phyloP scores from a whole-genome alignment of 2,888 invertebrate species.

The Amblyteles armatorius region DNA sequence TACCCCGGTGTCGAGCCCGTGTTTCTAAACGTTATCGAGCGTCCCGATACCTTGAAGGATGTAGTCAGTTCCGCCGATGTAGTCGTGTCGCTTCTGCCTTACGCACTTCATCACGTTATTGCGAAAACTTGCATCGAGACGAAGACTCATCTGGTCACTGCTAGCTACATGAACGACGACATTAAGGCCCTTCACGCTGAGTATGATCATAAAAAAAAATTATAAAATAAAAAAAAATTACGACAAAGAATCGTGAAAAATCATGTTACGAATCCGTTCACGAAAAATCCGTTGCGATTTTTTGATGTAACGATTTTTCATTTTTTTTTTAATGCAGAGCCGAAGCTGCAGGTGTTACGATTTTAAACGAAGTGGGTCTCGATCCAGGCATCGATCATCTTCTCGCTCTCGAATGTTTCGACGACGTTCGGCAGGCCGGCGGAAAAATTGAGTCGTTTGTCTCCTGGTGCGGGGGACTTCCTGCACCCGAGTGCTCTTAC shows the following conservation, averaged over 20 bases:
- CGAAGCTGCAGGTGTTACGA: constrained; percentile 94
- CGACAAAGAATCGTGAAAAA: background rate
- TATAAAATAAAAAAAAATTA: no score
- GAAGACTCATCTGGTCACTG: constrained; percentile 97
- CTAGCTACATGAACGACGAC: constrained; percentile 96
- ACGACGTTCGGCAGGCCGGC: constrained; percentile 94
- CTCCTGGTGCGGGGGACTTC: constrained; percentile 98
- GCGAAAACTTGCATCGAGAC: constrained; percentile 95
- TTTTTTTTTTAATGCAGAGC: constrained; percentile 87
- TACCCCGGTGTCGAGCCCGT: constrained; percentile 93
- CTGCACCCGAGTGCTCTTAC: constrained; percentile 98
- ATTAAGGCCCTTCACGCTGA: constrained; percentile 92
- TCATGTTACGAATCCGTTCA: no score
- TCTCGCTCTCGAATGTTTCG: constrained; percentile 98
- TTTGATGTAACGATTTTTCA: background rate
- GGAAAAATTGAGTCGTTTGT: constrained; percentile 97
- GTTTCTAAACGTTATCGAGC: constrained; percentile 93
- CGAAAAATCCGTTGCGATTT: background rate
- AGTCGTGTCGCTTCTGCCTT: constrained; percentile 96
- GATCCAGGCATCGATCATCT: constrained; percentile 99
- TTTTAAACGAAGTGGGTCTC: constrained; percentile 98
- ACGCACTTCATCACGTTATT: constrained; percentile 93
- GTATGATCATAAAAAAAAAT: constrained; percentile 84
- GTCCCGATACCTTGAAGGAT: constrained; percentile 89
- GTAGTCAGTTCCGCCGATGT: constrained; percentile 91